Percentiles rank a stretch among this genome's conserved stretches.
Evolutionary conservation across 2,797 vertebrate species (phyloP).

Genomic region (Psittacula derbiana): DNA sequence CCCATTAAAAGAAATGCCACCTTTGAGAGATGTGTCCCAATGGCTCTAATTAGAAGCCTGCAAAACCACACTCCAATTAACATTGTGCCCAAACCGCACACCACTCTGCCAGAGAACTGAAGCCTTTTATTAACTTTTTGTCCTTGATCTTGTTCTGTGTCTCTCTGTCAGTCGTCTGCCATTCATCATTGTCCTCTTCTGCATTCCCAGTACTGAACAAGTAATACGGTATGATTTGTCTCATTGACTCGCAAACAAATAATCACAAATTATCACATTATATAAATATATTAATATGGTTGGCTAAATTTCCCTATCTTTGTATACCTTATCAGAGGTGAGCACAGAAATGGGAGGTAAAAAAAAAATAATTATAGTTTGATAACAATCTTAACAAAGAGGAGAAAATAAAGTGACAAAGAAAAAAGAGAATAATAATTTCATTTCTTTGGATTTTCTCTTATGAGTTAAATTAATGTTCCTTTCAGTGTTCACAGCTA

Average conservation of each 20-base stretch:
- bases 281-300: neutral
- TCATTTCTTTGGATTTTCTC: slow-evolving; percentile 13
- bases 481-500: neutral
- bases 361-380: neutral
- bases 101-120: neutral
- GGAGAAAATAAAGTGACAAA: neutral
- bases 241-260: slow-evolving; percentile 24
- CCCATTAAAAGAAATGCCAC: neutral
- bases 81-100: neutral
- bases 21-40: neutral
- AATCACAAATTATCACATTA: slow-evolving; percentile 15
- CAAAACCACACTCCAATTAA: neutral
- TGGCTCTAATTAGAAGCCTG: neutral
- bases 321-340: neutral
- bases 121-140: neutral
- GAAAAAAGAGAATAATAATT: neutral
- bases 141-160: neutral
- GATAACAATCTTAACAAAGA: neutral
- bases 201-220: neutral
- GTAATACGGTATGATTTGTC: neutral
- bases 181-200: neutral
- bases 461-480: neutral
- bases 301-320: neutral
- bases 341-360: neutral
- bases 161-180: neutral